These are phyloP conservation scores for Egretta garzetta DNA, from an alignment of 2,113 vertebrate species.

Conservation along the genomic window DNA sequence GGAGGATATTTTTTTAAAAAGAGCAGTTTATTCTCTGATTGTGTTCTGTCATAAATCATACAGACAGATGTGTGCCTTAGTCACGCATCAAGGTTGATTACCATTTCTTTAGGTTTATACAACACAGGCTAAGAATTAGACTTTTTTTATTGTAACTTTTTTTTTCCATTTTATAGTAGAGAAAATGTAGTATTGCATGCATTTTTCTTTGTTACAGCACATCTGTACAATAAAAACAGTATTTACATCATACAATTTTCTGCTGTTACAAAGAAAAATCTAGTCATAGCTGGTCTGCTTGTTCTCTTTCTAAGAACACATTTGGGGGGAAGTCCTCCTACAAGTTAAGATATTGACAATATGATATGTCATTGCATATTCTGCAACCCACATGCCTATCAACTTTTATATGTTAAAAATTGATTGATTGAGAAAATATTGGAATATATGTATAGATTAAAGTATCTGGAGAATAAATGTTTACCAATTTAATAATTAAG, in stretches of 20 bases:
- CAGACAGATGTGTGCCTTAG: constrained; percentile 75
- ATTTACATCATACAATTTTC: constrained; percentile 55
- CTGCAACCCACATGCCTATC: neutral
- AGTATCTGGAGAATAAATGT: neutral
- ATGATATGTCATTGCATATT: neutral
- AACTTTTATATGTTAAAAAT: neutral
- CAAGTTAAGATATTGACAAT: neutral
- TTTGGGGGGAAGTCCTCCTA: neutral
- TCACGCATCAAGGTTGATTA: constrained; percentile 76
- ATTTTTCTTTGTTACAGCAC: constrained; percentile 52
- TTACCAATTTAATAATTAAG: neutral
- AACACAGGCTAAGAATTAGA: constrained; percentile 48
- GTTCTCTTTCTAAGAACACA: constrained; percentile 25
- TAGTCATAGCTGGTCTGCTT: neutral
- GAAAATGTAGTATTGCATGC: constrained; percentile 51
- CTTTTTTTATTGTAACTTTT: constrained; percentile 58
- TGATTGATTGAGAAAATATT: neutral
- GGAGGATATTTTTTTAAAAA: neutral
- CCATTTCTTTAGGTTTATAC: constrained; percentile 58
- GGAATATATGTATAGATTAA: neutral
- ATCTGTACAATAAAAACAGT: constrained; percentile 65
- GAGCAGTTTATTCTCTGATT: constrained; percentile 49
- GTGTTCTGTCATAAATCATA: constrained; percentile 66
- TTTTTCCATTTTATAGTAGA: constrained; percentile 53
- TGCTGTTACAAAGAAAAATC: constrained; percentile 43